Evolutionary conservation across 2,113 vertebrate genomes (phyloP).

Genomic region (Poecile atricapillus): DNA sequence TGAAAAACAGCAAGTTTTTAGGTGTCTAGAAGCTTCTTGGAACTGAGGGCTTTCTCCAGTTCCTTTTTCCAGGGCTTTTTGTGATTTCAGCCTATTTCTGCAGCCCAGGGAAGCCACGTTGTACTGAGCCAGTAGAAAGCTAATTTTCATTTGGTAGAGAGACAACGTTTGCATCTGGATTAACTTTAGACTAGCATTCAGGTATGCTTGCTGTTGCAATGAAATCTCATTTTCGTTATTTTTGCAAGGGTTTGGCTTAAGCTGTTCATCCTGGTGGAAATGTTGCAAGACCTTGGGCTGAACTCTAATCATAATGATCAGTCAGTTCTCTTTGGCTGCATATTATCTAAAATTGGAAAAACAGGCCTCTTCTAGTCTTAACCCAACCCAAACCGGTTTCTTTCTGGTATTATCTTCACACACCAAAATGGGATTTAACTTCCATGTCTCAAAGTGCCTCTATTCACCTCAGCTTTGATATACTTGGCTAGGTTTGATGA

Average conservation of each 20-base stretch:
- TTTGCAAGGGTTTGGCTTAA: conserved; percentile 34
- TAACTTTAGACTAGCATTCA: conserved; percentile 42
- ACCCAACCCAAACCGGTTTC: not conserved
- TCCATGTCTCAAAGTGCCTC: not conserved
- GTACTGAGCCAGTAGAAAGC: not conserved
- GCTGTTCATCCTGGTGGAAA: conserved; percentile 27
- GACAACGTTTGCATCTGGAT: conserved; percentile 31
- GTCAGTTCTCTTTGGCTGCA: not conserved
- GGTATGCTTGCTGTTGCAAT: conserved; percentile 46
- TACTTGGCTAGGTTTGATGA: not conserved
- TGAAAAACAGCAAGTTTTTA: conserved; percentile 30
- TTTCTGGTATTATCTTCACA: not conserved
- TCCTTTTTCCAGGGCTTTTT: conserved; percentile 18
- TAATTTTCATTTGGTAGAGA: conserved; percentile 34
- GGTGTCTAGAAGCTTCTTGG: conserved; percentile 42
- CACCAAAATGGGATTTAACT: not conserved
- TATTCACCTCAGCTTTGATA: not conserved
- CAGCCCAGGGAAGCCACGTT: not conserved
- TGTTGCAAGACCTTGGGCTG: conserved; percentile 59
- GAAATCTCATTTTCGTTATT: conserved; percentile 27
- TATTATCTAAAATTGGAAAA: conserved; percentile 15
- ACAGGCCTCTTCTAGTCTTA: not conserved
- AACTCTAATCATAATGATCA: not conserved
- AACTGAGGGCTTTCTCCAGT: not conserved
- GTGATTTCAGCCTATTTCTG: not conserved